Base-by-base conservation (phyloP, 2,113 vertebrate genomes). In the Notarius quadriscutis region DNA sequence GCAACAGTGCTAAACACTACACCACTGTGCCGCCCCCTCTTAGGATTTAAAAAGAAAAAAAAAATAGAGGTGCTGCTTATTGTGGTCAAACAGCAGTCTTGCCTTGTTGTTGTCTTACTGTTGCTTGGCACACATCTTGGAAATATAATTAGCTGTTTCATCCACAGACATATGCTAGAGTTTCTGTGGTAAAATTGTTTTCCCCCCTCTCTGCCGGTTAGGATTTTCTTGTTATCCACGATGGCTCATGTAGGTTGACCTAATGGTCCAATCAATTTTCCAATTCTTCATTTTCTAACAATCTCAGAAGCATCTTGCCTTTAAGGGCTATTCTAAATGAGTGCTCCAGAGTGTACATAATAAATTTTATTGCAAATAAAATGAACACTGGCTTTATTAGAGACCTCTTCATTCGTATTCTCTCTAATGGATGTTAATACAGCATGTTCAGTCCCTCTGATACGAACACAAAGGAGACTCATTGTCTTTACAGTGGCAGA, bases 381-480 rank as follows among this genome's bases (percentile, higher is more conserved):
- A 51, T 80, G 8, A 34, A 80, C 11, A 2, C 55, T 58, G 27
- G 30, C 27, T 74, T 25, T 30, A 41, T 60, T 85, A 34, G 7
- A 48, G 15, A n/a, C 53, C 11, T n/a, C 74, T 74, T 30, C 1
- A 17, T 83, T 51, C 22, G 7, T 50, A 41, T 50, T 83, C 25
- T 27, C 53, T 62, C 30, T 41, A 60, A 41, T 60, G 79, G 53
- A 81, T 62, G 30, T 62, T 81, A 34, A 80, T 58, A 60, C 78
- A 34, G 55, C 55, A 62, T 14, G 30, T 62, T 62, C 79, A 81
- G 58, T 41, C 34, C 57, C 57, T 81, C 34, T 30, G 55, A 80
- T 95, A 94, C 94, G 96, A 94, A 95, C 96, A 97, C 95, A 96
- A 94, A 94, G 92, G 81, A 95, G 92, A 93, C 93, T 92, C 95